Evolutionary conservation across 2,797 vertebrate species (phyloP).

Genomic region (Amazona finschi): DNA sequence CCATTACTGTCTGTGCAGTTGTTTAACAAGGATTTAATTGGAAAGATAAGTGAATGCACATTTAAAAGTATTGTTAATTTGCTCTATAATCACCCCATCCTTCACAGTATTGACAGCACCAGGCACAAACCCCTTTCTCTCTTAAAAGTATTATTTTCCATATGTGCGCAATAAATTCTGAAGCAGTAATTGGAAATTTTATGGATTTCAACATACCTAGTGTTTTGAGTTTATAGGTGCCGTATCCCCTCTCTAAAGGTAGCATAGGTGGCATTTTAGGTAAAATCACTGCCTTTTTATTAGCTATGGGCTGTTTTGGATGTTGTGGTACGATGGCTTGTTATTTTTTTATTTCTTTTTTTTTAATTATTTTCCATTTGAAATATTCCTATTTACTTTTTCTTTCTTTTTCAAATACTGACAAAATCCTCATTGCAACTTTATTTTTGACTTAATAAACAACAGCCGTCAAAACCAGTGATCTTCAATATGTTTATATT

Average conservation of each 20-base stretch:
- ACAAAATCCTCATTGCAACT: neutral
- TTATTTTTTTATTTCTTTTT: too few species aligned
- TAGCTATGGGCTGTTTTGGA: neutral
- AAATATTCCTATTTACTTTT: conserved; percentile 12
- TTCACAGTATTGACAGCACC: conserved; percentile 87
- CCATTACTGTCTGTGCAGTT: conserved; percentile 86
- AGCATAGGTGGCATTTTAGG: conserved; percentile 46
- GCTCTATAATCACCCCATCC: conserved; percentile 87
- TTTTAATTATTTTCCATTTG: neutral
- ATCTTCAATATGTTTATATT: conserved; percentile 46
- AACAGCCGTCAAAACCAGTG: neutral
- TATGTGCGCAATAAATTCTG: conserved; percentile 84
- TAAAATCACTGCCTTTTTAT: conserved; percentile 13
- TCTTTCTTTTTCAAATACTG: conserved; percentile 2
- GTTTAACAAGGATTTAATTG: conserved; percentile 90
- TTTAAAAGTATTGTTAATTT: conserved; percentile 90
- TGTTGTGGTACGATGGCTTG: neutral
- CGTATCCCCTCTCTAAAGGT: conserved; percentile 62
- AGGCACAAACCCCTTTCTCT: conserved; percentile 83
- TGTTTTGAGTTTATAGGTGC: conserved; percentile 69
- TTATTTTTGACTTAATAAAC: conserved; percentile 50
- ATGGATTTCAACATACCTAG: conserved; percentile 77
- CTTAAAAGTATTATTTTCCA: conserved; percentile 87
- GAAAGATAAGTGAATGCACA: conserved; percentile 89
- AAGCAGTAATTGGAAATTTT: conserved; percentile 84